Conservation (phyloP, 2,888 invertebrate genomes). For the Incurvaria masculella region DNA sequence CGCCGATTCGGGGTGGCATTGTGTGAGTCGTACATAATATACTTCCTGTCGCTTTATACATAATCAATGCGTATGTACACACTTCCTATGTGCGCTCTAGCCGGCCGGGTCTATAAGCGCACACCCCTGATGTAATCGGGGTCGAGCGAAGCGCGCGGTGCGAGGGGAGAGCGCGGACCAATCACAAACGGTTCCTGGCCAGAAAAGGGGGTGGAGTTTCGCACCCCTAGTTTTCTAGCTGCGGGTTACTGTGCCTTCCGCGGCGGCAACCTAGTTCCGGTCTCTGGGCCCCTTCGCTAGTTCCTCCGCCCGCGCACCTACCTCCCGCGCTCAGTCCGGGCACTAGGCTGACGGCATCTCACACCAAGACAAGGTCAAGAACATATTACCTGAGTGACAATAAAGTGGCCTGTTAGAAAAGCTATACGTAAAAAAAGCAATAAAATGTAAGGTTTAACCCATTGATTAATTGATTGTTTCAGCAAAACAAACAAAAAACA, state of each 20-base stretch:
- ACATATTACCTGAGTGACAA: too few relatives aligned
- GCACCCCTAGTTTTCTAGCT: constrained; percentile 57
- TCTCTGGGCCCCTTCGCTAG: constrained; percentile 8
- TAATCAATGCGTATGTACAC: background rate
- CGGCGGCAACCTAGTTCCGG: constrained; percentile 49
- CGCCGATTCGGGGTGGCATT: background rate
- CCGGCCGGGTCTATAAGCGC: constrained; percentile 54
- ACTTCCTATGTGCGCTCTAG: constrained; percentile 19
- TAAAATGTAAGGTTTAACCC: too few relatives aligned
- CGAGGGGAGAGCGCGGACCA: constrained; percentile 39
- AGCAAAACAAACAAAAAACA: too few relatives aligned
- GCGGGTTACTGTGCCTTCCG: constrained; percentile 55
- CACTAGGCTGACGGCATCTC: too few relatives aligned
- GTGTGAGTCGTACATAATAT: background rate
- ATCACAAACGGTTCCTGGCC: constrained; percentile 53
- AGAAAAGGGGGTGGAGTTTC: constrained; percentile 57
- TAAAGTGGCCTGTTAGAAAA: too few relatives aligned
- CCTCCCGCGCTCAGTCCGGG: background rate
- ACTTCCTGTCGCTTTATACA: background rate
- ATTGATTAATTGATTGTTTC: too few relatives aligned
- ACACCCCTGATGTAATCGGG: constrained; percentile 57
- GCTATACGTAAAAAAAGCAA: too few relatives aligned
- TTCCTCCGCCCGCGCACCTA: constrained; percentile 40
- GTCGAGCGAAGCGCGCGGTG: constrained; percentile 35
- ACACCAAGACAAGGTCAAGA: too few relatives aligned